Evolutionary conservation across 1,140 invertebrate genomes (phyloP).

Genomic region (Zaprionus africanus): DNA sequence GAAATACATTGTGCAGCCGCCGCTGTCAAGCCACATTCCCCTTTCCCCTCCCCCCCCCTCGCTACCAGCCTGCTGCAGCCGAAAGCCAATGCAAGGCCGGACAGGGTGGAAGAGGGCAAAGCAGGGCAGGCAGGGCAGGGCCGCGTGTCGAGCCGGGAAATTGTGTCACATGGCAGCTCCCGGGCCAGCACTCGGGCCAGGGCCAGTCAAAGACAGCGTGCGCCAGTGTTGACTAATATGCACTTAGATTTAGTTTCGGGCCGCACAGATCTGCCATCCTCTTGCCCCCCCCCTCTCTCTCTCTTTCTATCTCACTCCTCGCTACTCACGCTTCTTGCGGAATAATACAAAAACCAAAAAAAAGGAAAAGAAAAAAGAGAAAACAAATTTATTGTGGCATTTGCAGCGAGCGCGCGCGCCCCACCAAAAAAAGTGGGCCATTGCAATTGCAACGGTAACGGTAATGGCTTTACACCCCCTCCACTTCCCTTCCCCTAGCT

Average conservation of each 20-base stretch:
- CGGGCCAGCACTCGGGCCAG: constrained; percentile 52
- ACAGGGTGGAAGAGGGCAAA: background rate
- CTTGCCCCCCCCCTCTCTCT: background rate
- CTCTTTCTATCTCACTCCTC: background rate
- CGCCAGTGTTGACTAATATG: constrained; percentile 64
- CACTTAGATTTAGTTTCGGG: constrained; percentile 59
- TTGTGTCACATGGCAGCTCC: constrained; percentile 50
- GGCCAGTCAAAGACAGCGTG: constrained; percentile 62
- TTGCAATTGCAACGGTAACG: constrained; percentile 65
- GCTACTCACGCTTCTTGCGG: background rate
- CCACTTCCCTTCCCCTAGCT: background rate
- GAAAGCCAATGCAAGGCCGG: background rate
- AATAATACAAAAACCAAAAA: constrained; percentile 2
- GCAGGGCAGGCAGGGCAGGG: constrained; percentile 7
- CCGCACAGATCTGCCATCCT: background rate
- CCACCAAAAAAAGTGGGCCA: constrained; percentile 60
- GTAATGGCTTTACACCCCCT: constrained; percentile 4
- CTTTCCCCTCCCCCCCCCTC: constrained; percentile 1
- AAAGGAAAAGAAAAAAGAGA: constrained; percentile 28
- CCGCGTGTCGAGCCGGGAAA: constrained; percentile 21
- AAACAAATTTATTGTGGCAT: constrained; percentile 51
- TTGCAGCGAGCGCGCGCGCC: constrained; percentile 5
- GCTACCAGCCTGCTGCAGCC: constrained; percentile 47
- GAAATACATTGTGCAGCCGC: constrained; percentile 75
- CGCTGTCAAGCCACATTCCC: constrained; percentile 10